phyloP scores from a whole-genome alignment of 2,888 invertebrate genomes.

The Ochlodes sylvanus region DNA sequence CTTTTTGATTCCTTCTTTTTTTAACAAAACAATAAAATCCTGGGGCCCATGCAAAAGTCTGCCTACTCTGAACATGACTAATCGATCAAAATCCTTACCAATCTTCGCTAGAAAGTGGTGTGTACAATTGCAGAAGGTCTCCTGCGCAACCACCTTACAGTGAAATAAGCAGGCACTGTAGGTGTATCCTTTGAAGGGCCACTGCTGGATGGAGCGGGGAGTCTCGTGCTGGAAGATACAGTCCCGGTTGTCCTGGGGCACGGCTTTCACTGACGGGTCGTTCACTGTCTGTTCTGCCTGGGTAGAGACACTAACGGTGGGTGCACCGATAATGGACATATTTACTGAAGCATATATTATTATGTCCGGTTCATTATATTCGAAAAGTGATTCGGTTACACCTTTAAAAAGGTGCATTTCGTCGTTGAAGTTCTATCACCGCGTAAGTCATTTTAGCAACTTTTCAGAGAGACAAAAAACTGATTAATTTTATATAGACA shows the following conservation, averaged over 20 bases:
- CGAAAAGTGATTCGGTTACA: too few relatives aligned
- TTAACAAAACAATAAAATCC: too few relatives aligned
- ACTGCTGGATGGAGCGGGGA: constrained; percentile 62
- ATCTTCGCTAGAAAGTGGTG: constrained; percentile 86
- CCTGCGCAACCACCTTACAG: constrained; percentile 83
- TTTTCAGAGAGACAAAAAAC: too few relatives aligned
- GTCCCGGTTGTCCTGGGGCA: constrained; percentile 77
- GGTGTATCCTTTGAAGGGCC: constrained; percentile 84
- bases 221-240: constrained; percentile 85
- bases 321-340: neutral
- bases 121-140: constrained; percentile 85
- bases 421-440: too few relatives aligned
- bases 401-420: too few relatives aligned
- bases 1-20: too few relatives aligned
- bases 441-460: too few relatives aligned
- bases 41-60: too few relatives aligned
- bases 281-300: constrained; percentile 86
- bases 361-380: too few relatives aligned
- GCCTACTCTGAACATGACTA: too few relatives aligned
- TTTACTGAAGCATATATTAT: too few relatives aligned
- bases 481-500: too few relatives aligned
- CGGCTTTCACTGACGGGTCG: constrained; percentile 78
- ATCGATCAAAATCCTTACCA: constrained; percentile 62
- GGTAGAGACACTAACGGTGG: constrained; percentile 40
- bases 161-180: constrained; percentile 86